Evolutionary conservation across 2,113 vertebrate species (phyloP), one percentile per base, ranked within the genome.

Genomic region (Menidia beryllina): DNA sequence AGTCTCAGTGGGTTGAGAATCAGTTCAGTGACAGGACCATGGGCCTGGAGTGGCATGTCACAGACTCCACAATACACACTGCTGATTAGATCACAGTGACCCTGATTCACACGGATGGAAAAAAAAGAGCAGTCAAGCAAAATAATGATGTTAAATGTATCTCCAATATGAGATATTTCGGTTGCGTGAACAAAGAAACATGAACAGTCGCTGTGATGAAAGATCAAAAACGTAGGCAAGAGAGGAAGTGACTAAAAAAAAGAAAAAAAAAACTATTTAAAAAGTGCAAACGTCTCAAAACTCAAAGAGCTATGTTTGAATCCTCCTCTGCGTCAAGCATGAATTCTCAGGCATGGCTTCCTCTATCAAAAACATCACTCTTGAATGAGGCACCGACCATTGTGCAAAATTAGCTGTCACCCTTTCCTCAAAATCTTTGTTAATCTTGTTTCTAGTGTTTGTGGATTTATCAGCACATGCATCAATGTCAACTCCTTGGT

Each of bases 391-490:
- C 95, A 95, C 93, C 95, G 94, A 96, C 95, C 93, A 95, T 93
- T 96, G 96, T 94, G 94, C 95, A 96, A 98, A 98, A 98, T 98
- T 97, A 98, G 96, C 97, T 98, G 97, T 98, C 97, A 99, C 95
- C 94, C 94, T 96, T 96, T 96, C 94, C 96, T 97, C 96, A 97
- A 96, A 98, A 99, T 98, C 97, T 98, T 98, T 98, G 96, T 98
- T 98, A 99, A 99, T 98, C 96, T 98, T 94, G 97, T 99, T 99
- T 98, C 97, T 96, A 97, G 96, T 96, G 96, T 98, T 98, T 97
- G 96, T 95, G 95, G 97, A 96, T 98, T 99, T 98, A 98, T 99
- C 97, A 98, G 96, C 96, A 97, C 97, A 99, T 99, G 97, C 96
- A 99, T 99, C 97, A 99, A 96, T 98, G 97, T 99, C 97, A 99